These are phyloP conservation scores for Picus viridis DNA, from an alignment of 2,797 vertebrate genomes.

Conservation along the genomic window DNA sequence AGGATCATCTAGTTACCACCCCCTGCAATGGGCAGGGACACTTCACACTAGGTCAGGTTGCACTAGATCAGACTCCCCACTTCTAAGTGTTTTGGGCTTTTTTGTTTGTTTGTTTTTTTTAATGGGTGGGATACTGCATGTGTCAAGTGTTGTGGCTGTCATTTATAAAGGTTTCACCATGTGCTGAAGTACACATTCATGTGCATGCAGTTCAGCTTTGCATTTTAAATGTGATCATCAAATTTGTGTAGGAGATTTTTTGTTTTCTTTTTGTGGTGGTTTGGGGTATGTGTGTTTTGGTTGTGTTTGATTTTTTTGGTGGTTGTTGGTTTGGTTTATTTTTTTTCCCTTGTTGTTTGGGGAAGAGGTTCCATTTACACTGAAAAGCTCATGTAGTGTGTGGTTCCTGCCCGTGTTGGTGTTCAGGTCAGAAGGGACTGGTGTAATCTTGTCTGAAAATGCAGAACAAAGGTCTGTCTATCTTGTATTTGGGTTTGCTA, in stretches of 20 bases:
- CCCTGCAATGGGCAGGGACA: too few species aligned
- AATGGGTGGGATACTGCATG: not conserved
- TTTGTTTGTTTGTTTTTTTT: not conserved
- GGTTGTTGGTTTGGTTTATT: not conserved
- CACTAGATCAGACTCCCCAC: not conserved
- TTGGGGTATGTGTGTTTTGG: too few species aligned
- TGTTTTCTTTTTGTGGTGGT: too few species aligned
- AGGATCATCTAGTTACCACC: too few species aligned
- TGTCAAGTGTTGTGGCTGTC: not conserved
- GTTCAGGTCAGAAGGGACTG: not conserved
- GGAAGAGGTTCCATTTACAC: not conserved
- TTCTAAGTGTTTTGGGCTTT: not conserved
- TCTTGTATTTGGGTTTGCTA: conserved; percentile 12
- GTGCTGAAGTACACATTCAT: not conserved
- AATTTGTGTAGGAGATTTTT: not conserved
- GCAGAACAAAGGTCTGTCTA: not conserved
- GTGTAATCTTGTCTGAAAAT: not conserved
- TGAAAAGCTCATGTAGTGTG: not conserved
- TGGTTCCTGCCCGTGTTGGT: not conserved
- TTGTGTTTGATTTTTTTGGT: not conserved
- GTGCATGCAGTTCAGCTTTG: not conserved
- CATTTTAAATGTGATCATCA: not conserved
- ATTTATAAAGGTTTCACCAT: not conserved
- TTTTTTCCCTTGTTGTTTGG: not conserved
- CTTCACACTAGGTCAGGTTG: too few species aligned